A percentile compares a stretch with the other conserved stretches of the same genome.
phyloP scores from a whole-genome alignment of 2,888 invertebrate genomes.

The Timandra comae region DNA sequence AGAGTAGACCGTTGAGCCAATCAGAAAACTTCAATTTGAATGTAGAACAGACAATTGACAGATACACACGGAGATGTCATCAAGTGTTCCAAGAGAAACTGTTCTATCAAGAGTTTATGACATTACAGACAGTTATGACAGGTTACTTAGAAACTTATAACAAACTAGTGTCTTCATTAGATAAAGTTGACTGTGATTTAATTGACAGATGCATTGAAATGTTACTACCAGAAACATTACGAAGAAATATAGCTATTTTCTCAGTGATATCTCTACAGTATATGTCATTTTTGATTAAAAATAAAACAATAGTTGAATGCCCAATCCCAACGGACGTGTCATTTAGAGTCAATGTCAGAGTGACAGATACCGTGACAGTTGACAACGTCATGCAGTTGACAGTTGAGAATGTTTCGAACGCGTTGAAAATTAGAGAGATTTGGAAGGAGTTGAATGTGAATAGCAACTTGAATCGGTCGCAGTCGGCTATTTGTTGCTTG shows the following conservation, averaged over 20 bases:
- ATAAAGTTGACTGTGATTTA: slow-evolving; percentile 60
- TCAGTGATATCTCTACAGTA: slow-evolving; percentile 67
- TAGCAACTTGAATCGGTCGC: slow-evolving; percentile 56
- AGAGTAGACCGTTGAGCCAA: slow-evolving; percentile 65
- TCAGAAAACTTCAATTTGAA: slow-evolving; percentile 64
- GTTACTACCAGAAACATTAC: slow-evolving; percentile 46
- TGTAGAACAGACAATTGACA: slow-evolving; percentile 61
- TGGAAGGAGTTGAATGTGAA: slow-evolving; percentile 64
- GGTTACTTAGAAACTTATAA: slow-evolving; percentile 50
- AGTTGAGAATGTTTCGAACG: slow-evolving; percentile 57
- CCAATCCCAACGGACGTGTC: slow-evolving; percentile 63
- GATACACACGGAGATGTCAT: slow-evolving; percentile 65
- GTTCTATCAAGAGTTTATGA: slow-evolving; percentile 64
- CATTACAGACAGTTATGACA: slow-evolving; percentile 50
- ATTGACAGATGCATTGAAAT: slow-evolving; percentile 61
- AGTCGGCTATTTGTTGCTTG: slow-evolving; percentile 68
- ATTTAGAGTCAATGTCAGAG: slow-evolving; percentile 42
- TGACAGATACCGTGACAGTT: slow-evolving; percentile 53
- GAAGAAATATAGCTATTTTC: slow-evolving; percentile 57
- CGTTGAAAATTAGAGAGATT: slow-evolving; percentile 53
- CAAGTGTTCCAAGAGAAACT: slow-evolving; percentile 70
- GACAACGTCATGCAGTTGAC: slow-evolving; percentile 55
- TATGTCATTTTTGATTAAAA: slow-evolving; percentile 67
- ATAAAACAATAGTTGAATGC: slow-evolving; percentile 64
- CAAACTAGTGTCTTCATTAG: slow-evolving; percentile 43